phyloP scores from a whole-genome alignment of 2,797 vertebrate species.

The Oreortyx pictus region DNA sequence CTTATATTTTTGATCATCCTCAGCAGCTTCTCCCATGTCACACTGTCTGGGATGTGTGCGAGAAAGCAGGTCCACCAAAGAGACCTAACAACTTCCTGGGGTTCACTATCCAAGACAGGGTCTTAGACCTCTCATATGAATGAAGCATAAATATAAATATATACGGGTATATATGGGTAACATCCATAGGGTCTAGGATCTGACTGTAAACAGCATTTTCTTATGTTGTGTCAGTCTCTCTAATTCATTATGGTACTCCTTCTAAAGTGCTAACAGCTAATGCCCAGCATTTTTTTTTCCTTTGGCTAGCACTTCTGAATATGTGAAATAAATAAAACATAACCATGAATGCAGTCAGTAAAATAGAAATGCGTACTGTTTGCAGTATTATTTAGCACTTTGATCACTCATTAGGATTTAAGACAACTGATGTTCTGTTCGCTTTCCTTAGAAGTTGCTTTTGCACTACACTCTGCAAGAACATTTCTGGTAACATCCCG shows the following conservation, averaged over 20 bases:
- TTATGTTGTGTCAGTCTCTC: not conserved
- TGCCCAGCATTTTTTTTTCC: not conserved
- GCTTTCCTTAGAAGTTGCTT: conserved; percentile 51
- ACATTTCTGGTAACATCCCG: not conserved
- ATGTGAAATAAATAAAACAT: conserved; percentile 42
- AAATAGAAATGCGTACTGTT: conserved; percentile 12
- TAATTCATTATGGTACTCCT: conserved; percentile 1
- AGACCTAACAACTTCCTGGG: not conserved
- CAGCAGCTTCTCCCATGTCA: not conserved
- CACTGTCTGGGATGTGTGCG: fast-evolving
- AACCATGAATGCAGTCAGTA: not conserved
- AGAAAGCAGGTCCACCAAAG: not conserved
- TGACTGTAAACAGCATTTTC: not conserved
- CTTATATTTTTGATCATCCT: not conserved
- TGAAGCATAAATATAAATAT: not conserved
- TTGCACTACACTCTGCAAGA: not conserved
- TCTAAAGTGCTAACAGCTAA: conserved; percentile 40
- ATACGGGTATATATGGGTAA: not conserved
- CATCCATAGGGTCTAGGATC: not conserved
- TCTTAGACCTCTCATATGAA: not conserved
- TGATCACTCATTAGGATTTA: conserved; percentile 37
- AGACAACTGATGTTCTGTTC: not conserved
- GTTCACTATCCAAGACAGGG: not conserved
- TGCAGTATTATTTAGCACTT: not conserved
- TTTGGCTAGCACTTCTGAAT: conserved; percentile 30